Evolutionary conservation across 2,888 invertebrate species (phyloP), one percentile per base, ranked within the genome.

Genomic region (Synanthedon formicaeformis): DNA sequence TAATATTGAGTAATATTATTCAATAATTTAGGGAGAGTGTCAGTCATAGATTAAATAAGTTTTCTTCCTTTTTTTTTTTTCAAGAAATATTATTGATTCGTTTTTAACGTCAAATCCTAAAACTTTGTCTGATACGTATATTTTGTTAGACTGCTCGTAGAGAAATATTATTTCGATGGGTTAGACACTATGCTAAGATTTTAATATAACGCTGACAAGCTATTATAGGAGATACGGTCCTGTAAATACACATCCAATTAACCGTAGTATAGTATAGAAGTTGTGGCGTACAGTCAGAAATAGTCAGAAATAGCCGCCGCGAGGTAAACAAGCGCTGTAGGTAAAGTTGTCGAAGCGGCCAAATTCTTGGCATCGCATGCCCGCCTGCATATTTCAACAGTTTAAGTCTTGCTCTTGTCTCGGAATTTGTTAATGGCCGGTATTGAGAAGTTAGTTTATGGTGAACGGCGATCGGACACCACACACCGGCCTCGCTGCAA

Each of bases 331-430:
- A 80, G 75, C 71, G 73, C 71, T 67, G 63, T 67, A 34, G 34
- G 76, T 71, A 73, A 75, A 81, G 74, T 71, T 65, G 70, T 66
- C 71, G 72, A 73, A 68, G 75, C 73, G 69, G 73, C 76, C 71
- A 78, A 82, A 85, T 84, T 81, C 82, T 79, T 81, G 76, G 75
- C 80, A 79, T 78, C 71, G 72, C 68, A 56, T 61, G 65, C 66
- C 62, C 61, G 71, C 63, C 69, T 71, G 75, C 76, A 75, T 78
- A 76, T 76, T 78, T 79, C 69, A 62, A 65, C 65, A 60, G 61
- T 66, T 64, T 61, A 65, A 60, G 58, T 48, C 13, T 50, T 34
- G 51, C 48, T 16, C 51, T 50, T 57, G 58, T 58, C 59, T 58
- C 54, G 73, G 71, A 71, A 73, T 74, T 69, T 64, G 69, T 65